These are phyloP conservation scores for Scaptomyza reducta DNA, from an alignment of 2,888 invertebrate species.

Conservation along the genomic window DNA sequence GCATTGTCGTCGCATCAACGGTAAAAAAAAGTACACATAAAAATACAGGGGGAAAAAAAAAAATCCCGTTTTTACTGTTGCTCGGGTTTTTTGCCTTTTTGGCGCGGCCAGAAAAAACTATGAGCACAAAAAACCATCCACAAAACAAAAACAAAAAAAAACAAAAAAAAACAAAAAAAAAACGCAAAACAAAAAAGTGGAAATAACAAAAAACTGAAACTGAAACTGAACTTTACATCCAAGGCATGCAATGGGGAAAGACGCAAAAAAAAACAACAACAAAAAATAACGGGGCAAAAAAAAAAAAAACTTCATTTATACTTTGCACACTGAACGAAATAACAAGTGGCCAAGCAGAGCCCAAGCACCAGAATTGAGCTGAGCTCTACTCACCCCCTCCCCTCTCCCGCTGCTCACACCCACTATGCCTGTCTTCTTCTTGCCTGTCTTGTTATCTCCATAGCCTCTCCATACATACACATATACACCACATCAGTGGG, in stretches of 20 bases:
- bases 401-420: not conserved
- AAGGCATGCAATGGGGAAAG: conserved; percentile 45
- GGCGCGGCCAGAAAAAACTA: conserved; percentile 73
- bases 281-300: conserved; percentile 35
- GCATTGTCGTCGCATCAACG: conserved; percentile 42
- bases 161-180: conserved; percentile 18
- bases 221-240: conserved; percentile 57
- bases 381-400: not conserved
- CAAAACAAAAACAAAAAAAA: conserved; percentile 9
- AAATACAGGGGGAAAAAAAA: conserved; percentile 28
- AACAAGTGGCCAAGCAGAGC: conserved; percentile 50
- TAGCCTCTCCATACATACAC: not conserved
- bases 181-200: conserved; percentile 7
- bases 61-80: conserved; percentile 72
- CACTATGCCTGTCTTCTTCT: not conserved
- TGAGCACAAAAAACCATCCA: conserved; percentile 39
- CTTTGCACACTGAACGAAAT: conserved; percentile 68
- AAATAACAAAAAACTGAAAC: conserved; percentile 24
- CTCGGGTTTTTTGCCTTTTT: conserved; percentile 68
- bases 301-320: conserved; percentile 74
- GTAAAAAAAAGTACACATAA: conserved; percentile 22
- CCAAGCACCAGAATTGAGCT: not conserved
- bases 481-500: not conserved
- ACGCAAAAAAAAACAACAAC: conserved; percentile 44
- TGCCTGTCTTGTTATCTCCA: conserved; percentile 14